Base-by-base conservation (phyloP, 2,888 invertebrate species). In the Erebia aethiops region DNA sequence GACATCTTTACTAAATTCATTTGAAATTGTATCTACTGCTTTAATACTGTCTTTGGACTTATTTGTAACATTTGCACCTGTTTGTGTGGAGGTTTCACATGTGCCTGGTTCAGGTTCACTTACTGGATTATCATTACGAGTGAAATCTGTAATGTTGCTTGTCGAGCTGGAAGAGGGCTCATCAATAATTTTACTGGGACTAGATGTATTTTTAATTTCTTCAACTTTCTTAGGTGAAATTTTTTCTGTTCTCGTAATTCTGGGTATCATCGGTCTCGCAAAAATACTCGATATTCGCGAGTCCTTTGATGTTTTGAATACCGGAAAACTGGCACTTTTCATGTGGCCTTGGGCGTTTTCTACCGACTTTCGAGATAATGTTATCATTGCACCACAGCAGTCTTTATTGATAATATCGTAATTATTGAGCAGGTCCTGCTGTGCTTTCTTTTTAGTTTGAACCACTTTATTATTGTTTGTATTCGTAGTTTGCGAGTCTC, bases 181-280 rank as follows among this genome's bases (percentile, higher is more conserved):
- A 18, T 80, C 77, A 18, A 73, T 51, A 69, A 85, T 82, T 98
- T 72, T 98, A 96, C 88, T 97, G 97, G 89, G 97, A 97, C 78
- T 97, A 96, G 81, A 83, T 41, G 73, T 61, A 18, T 87, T 85
- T 70, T 86, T 85, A 68, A 70, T 58, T 41, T 69, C 46, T 71
- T 74, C 62, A 26, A 89, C 90, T 81, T 91, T 91, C 77, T 84
- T 89, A 10, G 91, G 92, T n/a, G 91, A 90, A 49, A 75, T 76
- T 81, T 90, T 92, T 35, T 92, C 92, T 51, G 76, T 74, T 76
- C 78, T 87, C 2, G 81, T 75, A 51, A 79, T 77, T 82, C 88
- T 92, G 4, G 92, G 92, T 73, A 89, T 67, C 83, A 86, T 83
- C n/a, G 92, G 92, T 75, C 87, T 86, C 11, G 82, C 85, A 80